These are phyloP conservation scores for Vanessa cardui DNA, from an alignment of 2,888 invertebrate genomes.

Conservation along the genomic window DNA sequence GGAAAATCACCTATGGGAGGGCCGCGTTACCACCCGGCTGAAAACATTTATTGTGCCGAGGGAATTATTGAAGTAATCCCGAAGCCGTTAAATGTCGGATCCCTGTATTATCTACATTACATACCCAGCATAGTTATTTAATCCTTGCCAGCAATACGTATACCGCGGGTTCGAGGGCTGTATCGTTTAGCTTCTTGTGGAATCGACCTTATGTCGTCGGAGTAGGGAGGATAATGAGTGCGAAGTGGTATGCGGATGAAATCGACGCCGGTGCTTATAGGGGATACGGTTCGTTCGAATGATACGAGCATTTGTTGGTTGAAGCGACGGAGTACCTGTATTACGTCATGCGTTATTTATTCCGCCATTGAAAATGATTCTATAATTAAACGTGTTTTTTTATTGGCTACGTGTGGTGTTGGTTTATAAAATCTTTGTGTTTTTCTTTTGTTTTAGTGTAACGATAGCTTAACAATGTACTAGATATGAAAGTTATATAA, in stretches of 20 bases:
- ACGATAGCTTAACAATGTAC: background rate
- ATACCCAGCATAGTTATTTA: slow-evolving; percentile 76
- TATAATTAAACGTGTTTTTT: background rate
- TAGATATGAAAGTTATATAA: background rate
- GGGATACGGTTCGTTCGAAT: slow-evolving; percentile 69
- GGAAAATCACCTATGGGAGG: slow-evolving; percentile 52
- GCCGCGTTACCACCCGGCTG: slow-evolving; percentile 53
- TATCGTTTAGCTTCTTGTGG: slow-evolving; percentile 48
- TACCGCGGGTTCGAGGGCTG: slow-evolving; percentile 50
- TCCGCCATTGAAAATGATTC: slow-evolving; percentile 46
- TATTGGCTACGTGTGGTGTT: slow-evolving; percentile 5
- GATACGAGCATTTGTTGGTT: slow-evolving; percentile 62
- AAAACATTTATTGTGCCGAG: slow-evolving; percentile 79
- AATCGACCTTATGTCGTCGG: slow-evolving; percentile 61
- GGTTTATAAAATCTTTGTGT: slow-evolving; percentile 1
- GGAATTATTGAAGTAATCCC: slow-evolving; percentile 78
- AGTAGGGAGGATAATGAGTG: slow-evolving; percentile 65
- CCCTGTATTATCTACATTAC: slow-evolving; percentile 79
- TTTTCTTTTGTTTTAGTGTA: slow-evolving; percentile 1
- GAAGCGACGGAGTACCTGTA: slow-evolving; percentile 57
- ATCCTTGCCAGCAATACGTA: slow-evolving; percentile 70
- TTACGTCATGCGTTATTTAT: slow-evolving; percentile 51
- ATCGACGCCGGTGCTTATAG: slow-evolving; percentile 66
- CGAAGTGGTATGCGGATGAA: slow-evolving; percentile 52
- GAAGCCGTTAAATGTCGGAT: slow-evolving; percentile 80